Evolutionary conservation across 1,140 invertebrate species (phyloP), one percentile per base, ranked within the genome.

Genomic region (Anastatus disparis): DNA sequence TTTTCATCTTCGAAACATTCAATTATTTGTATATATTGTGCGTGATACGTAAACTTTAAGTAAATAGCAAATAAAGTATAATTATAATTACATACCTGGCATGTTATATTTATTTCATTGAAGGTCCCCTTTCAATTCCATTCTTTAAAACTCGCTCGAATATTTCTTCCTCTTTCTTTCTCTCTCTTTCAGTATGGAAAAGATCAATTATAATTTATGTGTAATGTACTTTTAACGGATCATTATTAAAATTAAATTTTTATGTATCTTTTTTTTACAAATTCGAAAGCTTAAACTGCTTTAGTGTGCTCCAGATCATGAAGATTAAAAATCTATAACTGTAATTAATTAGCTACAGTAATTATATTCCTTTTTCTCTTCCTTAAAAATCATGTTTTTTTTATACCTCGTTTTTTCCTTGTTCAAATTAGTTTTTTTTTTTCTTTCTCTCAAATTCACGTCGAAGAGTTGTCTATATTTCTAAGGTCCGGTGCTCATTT

Each of bases 11-110:
- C 22, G 1, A 24, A 22, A 13, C 27, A 15, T 42, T 55, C 15
- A 26, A 69, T 52, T 55, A 52, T 69, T 13, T 69, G 35, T 61
- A 61, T 69, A 69, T 53, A 50, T 31, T n/a, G 46, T 22, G 56
- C 66, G 66, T 69, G 66, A 69, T 61, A 69, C 50, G 13, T 59
- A 27, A 61, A 26, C 29, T 24, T 42, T 55, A 66, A 55, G 63
- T 35, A 27, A 38, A 58, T 67, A 67, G 40, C 35, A 67, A 44
- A 67, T 67, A 67, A 67, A 67, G 42, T 24, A 67, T 67, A 67
- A 67, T 35, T 59, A 59, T 35, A 66, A 56, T 44, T 56, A 56
- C 2, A 65, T 3, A 20, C n/a, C 1, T 27, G 10, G 35, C 24
- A n/a, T n/a, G 24, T 55, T 55, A 8, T 13, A 55, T 66, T 66